Conservation (phyloP, 1,140 invertebrate species). For the Psilanteris sp. region DNA sequence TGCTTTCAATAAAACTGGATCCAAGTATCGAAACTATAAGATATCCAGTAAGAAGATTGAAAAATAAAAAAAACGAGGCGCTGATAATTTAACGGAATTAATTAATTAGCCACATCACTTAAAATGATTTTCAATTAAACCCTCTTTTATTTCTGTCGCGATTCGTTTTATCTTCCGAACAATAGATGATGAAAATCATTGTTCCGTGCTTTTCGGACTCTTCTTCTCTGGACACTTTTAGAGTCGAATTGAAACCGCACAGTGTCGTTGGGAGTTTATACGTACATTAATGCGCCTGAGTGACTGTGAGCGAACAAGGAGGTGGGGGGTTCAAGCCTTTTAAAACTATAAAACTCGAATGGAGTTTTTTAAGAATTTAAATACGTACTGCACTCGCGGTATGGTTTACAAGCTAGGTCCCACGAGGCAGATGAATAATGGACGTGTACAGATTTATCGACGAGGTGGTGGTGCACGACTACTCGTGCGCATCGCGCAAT, state of each 20-base stretch:
- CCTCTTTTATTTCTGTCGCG: not conserved
- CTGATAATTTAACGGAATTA: no score
- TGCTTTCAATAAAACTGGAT: no score
- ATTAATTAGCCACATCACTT: no score
- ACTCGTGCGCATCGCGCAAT: slow-evolving; percentile 44
- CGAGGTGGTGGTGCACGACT: slow-evolving; percentile 49
- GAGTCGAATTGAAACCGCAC: slow-evolving; percentile 22
- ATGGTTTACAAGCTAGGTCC: slow-evolving; percentile 56
- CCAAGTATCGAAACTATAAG: no score
- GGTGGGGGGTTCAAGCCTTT: slow-evolving; percentile 44
- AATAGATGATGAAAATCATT: slow-evolving; percentile 3
- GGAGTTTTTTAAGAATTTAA: slow-evolving; percentile 65
- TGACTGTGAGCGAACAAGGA: slow-evolving; percentile 31
- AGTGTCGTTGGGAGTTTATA: slow-evolving; percentile 44
- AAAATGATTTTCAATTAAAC: not conserved
- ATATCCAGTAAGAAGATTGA: no score
- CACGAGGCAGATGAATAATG: slow-evolving; percentile 64
- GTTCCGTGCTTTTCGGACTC: slow-evolving; percentile 1
- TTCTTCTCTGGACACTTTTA: slow-evolving; percentile 20
- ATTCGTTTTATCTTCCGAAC: not conserved
- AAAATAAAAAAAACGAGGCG: no score
- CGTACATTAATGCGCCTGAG: slow-evolving; percentile 47
- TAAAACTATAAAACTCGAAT: slow-evolving; percentile 64
- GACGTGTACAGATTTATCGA: slow-evolving; percentile 64
- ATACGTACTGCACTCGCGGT: slow-evolving; percentile 47